A percentile compares a stretch with the other conserved stretches of the same genome.
These are phyloP conservation scores for Mustela lutreola DNA, from an alignment of 2,113 vertebrate species.

Conservation along the genomic window DNA sequence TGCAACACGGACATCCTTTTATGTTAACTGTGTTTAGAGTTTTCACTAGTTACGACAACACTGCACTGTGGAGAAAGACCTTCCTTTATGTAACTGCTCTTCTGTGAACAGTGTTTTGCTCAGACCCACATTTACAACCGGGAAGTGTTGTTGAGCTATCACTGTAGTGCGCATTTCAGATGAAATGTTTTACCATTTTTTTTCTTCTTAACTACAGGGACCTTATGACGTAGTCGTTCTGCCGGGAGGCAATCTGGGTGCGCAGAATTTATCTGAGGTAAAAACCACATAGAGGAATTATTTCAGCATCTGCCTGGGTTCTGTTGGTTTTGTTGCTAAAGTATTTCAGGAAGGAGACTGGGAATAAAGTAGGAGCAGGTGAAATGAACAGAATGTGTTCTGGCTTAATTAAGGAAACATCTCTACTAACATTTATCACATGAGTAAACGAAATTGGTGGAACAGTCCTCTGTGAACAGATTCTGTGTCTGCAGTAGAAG, in stretches of 20 bases:
- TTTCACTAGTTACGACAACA: not conserved
- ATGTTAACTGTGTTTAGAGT: accelerated
- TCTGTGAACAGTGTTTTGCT: not conserved
- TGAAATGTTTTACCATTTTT: not conserved
- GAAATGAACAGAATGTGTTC: not conserved
- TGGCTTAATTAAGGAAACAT: not conserved
- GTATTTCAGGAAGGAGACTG: not conserved
- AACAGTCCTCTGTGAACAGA: not conserved
- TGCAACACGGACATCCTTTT: not conserved
- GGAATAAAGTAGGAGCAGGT: not conserved
- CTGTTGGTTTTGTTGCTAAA: not conserved
- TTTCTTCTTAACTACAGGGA: slow-evolving; percentile 87
- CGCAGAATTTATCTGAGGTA: slow-evolving; percentile 97
- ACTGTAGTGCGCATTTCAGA: not conserved
- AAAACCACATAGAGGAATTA: slow-evolving; percentile 56
- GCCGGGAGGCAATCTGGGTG: slow-evolving; percentile 96
- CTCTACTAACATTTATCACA: accelerated
- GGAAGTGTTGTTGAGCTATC: not conserved
- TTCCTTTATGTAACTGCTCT: not conserved
- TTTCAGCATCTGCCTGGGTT: not conserved
- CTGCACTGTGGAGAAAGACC: too few species aligned
- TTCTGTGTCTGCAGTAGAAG: not conserved
- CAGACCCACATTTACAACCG: not conserved
- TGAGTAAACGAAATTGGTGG: not conserved
- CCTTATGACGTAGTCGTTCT: slow-evolving; percentile 97